phyloP scores from a whole-genome alignment of 1,140 invertebrate genomes.

The Marisa cornuarietis region DNA sequence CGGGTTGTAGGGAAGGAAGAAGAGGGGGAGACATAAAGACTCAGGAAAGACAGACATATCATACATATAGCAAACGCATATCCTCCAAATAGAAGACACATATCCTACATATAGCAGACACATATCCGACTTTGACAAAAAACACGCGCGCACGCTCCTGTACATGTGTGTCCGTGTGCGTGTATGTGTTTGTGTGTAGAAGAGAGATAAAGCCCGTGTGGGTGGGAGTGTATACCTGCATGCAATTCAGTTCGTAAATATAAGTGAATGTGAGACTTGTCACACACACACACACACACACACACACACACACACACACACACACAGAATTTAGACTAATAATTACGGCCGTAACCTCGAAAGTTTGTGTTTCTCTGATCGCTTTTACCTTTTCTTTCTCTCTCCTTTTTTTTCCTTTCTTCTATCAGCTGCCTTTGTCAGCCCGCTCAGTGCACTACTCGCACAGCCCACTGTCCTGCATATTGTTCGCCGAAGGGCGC shows the following conservation, averaged over 20 bases:
- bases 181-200: conserved; percentile 25
- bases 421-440: neutral
- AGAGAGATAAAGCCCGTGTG: neutral
- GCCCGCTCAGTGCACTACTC: neutral
- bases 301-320: conserved; percentile 7
- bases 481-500: no score
- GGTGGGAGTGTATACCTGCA: conserved; percentile 14
- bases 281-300: conserved; percentile 7
- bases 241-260: conserved; percentile 20
- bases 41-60: no score
- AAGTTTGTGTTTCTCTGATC: neutral
- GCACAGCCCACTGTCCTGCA: no score
- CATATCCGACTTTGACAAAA: no score
- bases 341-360: neutral
- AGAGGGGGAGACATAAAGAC: no score
- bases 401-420: neutral
- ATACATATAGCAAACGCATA: no score
- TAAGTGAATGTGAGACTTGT: conserved; percentile 19
- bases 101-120: neutral
- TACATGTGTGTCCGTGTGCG: conserved; percentile 21
- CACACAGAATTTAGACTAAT: no score
- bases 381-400: neutral
- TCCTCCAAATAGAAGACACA: no score
- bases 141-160: neutral
- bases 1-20: no score